These are phyloP conservation scores for Elephas maximus DNA, from an alignment of 2,113 vertebrate species.

Conservation along the genomic window DNA sequence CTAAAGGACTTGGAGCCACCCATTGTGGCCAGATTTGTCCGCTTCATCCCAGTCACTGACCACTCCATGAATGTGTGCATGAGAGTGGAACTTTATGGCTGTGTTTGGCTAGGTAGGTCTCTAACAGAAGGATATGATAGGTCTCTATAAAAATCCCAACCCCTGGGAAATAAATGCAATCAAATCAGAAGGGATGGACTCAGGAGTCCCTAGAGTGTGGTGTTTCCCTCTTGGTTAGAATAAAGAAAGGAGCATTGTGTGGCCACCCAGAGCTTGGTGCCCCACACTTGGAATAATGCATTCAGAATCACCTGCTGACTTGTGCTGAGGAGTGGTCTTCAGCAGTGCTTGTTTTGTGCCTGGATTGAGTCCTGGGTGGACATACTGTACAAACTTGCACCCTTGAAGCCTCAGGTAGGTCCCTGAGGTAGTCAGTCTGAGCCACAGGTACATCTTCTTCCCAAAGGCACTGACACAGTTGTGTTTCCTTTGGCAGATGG, in stretches of 20 bases:
- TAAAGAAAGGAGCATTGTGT: not conserved
- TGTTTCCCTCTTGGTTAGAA: not conserved
- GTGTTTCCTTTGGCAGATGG: slow-evolving; percentile 90
- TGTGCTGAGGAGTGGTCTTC: not conserved
- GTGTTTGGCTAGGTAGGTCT: slow-evolving; percentile 96
- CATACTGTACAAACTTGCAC: not conserved
- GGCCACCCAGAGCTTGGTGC: not conserved
- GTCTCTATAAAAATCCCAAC: not conserved
- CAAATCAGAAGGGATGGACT: not conserved
- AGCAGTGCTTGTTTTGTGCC: not conserved
- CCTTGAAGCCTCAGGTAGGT: not conserved
- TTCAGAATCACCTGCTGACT: not conserved
- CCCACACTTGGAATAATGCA: not conserved
- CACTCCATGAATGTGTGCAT: slow-evolving; percentile 97
- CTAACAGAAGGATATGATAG: too few species aligned
- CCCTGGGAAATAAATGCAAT: not conserved
- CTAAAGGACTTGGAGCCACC: slow-evolving; percentile 98
- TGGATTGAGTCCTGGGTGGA: not conserved
- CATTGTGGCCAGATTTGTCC: slow-evolving; percentile 95
- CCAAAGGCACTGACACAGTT: not conserved
- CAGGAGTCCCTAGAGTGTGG: not conserved
- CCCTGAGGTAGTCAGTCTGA: not conserved
- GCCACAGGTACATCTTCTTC: not conserved
- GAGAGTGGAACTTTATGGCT: slow-evolving; percentile 98
- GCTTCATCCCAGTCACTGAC: slow-evolving; percentile 96